phyloP scores from a whole-genome alignment of 1,140 invertebrate genomes.

The Caenorhabditis briggsae region DNA sequence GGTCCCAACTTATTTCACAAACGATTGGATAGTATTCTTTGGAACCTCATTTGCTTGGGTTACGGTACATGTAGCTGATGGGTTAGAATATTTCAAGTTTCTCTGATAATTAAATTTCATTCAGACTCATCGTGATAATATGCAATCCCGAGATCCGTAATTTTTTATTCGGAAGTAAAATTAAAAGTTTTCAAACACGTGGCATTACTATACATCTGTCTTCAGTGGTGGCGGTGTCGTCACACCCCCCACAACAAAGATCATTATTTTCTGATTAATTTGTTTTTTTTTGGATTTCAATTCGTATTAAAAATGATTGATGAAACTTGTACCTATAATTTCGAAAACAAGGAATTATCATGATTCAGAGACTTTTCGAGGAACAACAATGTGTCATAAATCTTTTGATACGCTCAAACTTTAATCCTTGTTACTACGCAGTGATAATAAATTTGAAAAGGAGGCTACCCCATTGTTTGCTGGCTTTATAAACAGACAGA shows the following conservation, averaged over 20 bases:
- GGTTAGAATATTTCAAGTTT: not conserved
- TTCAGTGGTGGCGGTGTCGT: not conserved
- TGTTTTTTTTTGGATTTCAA: too few species aligned
- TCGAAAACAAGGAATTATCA: too few species aligned
- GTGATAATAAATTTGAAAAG: too few species aligned
- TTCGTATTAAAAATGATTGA: too few species aligned
- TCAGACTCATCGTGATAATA: not conserved
- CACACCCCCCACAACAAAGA: not conserved
- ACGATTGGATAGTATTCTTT: not conserved
- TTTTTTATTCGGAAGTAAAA: not conserved
- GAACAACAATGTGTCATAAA: too few species aligned
- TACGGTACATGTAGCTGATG: not conserved
- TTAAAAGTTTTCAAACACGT: not conserved
- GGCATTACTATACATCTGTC: not conserved
- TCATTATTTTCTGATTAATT: too few species aligned
- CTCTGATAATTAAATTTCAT: not conserved
- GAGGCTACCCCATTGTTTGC: too few species aligned
- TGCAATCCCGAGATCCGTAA: not conserved
- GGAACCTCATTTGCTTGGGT: constrained; percentile 4
- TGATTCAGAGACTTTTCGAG: too few species aligned
- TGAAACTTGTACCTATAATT: too few species aligned
- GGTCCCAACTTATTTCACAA: not conserved
- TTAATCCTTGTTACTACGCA: too few species aligned
- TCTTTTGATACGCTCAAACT: too few species aligned
- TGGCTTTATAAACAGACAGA: too few species aligned